Evolutionary conservation across 1,140 invertebrate species (phyloP).

Genomic region (Drosophila truncata): DNA sequence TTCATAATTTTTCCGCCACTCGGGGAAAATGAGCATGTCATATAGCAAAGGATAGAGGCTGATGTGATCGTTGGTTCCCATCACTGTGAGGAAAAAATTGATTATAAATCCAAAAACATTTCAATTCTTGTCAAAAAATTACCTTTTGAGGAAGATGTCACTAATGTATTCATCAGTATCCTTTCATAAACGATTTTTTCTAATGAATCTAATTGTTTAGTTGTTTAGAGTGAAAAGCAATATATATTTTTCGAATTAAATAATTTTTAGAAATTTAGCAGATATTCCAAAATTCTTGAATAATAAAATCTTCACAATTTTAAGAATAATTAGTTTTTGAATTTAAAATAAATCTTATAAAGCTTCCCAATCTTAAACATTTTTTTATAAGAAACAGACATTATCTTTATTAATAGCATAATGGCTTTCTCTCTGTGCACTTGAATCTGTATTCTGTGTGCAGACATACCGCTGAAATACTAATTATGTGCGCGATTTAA

Average conservation of each 20-base stretch:
- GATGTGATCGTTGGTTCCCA: conserved; percentile 15
- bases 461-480: conserved; percentile 80
- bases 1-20: conserved; percentile 78
- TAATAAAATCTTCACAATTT: no score
- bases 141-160: background rate
- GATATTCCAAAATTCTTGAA: no score
- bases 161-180: background rate
- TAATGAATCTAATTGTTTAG: no score
- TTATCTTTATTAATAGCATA: no score
- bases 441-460: conserved; percentile 32
- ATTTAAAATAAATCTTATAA: no score
- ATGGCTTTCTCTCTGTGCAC: conserved; percentile 1
- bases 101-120: background rate
- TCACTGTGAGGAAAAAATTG: background rate
- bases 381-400: background rate
- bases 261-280: no score
- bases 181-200: background rate
- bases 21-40: conserved; percentile 77
- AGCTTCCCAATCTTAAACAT: background rate
- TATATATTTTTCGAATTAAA: no score
- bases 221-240: no score
- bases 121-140: background rate
- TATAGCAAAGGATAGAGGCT: conserved; percentile 44
- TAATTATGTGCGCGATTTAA: conserved; percentile 84
- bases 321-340: no score